Conservation (phyloP, 2,797 vertebrate genomes). For the Hydrolagus colliei region DNA sequence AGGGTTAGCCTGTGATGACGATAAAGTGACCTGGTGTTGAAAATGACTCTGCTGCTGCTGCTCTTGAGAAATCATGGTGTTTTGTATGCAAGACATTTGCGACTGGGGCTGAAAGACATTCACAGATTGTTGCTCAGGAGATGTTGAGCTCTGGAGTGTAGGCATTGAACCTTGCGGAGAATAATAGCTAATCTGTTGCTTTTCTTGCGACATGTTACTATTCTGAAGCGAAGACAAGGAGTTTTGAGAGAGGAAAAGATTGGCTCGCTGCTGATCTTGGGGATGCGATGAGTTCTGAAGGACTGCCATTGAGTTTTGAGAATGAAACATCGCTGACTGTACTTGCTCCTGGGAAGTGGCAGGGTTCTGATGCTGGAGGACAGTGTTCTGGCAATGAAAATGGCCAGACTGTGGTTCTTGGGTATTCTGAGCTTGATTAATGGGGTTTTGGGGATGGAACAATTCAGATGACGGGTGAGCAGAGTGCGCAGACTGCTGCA, state of each 20-base stretch:
- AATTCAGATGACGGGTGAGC: constrained; percentile 75
- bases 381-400: constrained; percentile 64
- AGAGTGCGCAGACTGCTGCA: constrained; percentile 73
- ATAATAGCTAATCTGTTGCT: constrained; percentile 63
- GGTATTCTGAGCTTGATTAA: constrained; percentile 68
- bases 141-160: constrained; percentile 69
- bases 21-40: constrained; percentile 54
- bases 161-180: constrained; percentile 69
- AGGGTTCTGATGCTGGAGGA: constrained; percentile 67
- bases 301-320: constrained; percentile 74
- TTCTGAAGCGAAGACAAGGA: constrained; percentile 58
- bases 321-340: constrained; percentile 77
- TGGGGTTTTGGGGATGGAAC: constrained; percentile 76
- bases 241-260: constrained; percentile 77
- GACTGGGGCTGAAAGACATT: constrained; percentile 76
- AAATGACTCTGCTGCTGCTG: constrained; percentile 60
- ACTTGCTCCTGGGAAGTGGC: constrained; percentile 78
- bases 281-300: constrained; percentile 70
- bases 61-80: constrained; percentile 61
- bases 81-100: constrained; percentile 78
- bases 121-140: constrained; percentile 68
- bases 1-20: constrained; percentile 54
- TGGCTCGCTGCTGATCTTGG: constrained; percentile 73
- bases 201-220: constrained; percentile 67
- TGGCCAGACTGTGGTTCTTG: constrained; percentile 72